phyloP scores from a whole-genome alignment of 2,888 invertebrate species.

The Folsomia manolachei region DNA sequence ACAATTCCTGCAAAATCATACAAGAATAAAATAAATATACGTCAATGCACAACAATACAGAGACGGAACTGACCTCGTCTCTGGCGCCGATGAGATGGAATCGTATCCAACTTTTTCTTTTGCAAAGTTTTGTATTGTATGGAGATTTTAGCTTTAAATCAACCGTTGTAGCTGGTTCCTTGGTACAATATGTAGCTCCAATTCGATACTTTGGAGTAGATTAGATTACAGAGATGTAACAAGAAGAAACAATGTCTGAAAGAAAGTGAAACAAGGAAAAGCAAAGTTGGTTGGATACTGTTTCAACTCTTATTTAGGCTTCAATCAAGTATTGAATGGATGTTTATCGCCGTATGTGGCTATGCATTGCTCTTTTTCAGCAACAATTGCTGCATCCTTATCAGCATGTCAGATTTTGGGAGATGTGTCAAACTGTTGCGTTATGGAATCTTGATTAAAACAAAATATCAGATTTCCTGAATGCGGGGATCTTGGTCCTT shows the following conservation, averaged over 20 bases:
- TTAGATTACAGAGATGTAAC: neutral
- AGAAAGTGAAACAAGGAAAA: neutral
- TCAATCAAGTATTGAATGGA: neutral
- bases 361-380: neutral
- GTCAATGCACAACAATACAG: neutral
- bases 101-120: neutral
- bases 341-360: neutral
- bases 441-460: too few relatives aligned
- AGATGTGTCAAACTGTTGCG: too few relatives aligned
- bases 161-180: too few relatives aligned
- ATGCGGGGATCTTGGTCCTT: too few relatives aligned
- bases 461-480: too few relatives aligned
- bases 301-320: neutral
- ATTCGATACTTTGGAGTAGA: neutral
- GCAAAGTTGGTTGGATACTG: neutral
- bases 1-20: neutral
- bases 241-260: neutral
- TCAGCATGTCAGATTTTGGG: too few relatives aligned
- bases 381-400: too few relatives aligned
- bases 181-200: too few relatives aligned
- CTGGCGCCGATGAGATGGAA: neutral
- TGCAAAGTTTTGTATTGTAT: neutral
- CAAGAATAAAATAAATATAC: neutral
- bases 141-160: too few relatives aligned
- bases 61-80: neutral